Evolutionary conservation across 35 echinoderm and acorn worm species (phyloP).

Genomic region (Anneissia japonica): DNA sequence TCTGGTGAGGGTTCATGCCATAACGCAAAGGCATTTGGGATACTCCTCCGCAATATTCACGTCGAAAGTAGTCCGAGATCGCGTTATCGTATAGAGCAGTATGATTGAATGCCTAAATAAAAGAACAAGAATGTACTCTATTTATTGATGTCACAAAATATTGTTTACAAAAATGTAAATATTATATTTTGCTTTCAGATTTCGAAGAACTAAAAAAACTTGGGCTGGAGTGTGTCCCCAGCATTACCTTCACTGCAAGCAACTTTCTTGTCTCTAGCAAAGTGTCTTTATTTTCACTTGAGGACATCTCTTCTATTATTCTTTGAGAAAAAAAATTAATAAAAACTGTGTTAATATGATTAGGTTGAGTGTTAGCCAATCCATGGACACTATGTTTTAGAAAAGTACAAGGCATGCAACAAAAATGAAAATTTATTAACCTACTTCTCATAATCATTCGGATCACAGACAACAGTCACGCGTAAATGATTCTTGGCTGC

Average conservation of each 20-base stretch:
- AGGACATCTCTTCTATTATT: constrained; percentile 66
- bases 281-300: constrained; percentile 52
- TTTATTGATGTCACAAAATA: too few species aligned
- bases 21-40: constrained; percentile 79
- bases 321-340: constrained; percentile 30
- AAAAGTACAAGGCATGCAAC: too few species aligned
- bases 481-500: constrained; percentile 93
- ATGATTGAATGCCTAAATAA: constrained; percentile 76
- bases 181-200: too few species aligned
- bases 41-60: constrained; percentile 57
- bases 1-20: constrained; percentile 94
- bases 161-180: too few species aligned
- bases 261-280: constrained; percentile 48
- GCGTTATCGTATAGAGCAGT: constrained; percentile 79
- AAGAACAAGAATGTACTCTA: neutral
- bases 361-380: too few species aligned
- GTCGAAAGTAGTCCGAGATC: constrained; percentile 88
- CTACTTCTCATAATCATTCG: constrained; percentile 66
- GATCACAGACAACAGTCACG: constrained; percentile 89
- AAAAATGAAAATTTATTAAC: too few species aligned
- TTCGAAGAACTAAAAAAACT: too few species aligned
- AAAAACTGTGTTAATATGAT: too few species aligned
- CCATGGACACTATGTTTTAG: too few species aligned
- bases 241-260: constrained; percentile 80
- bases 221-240: neutral